Evolutionary conservation across 2,888 invertebrate species (phyloP).

Genomic region (Parascotia fuliginaria): DNA sequence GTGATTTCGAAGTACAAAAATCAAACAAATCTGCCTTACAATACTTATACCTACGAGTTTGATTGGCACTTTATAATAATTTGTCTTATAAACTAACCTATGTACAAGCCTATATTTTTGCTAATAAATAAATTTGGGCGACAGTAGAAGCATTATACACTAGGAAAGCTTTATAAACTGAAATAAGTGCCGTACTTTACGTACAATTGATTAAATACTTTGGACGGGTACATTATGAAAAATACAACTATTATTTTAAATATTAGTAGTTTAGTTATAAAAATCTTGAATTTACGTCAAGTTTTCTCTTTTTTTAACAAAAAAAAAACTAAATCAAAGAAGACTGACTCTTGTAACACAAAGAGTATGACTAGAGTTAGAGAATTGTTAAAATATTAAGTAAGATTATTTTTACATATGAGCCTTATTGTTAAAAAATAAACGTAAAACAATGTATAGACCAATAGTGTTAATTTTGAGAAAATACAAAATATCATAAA

Average conservation of each 20-base stretch:
- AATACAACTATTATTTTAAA: neutral
- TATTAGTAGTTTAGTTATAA: neutral
- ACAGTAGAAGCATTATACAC: neutral
- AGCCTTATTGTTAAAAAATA: too few species aligned
- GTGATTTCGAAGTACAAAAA: slow-evolving; percentile 8
- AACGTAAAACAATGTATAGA: too few species aligned
- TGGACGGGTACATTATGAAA: slow-evolving; percentile 37
- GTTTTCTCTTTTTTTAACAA: too few species aligned
- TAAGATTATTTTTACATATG: too few species aligned
- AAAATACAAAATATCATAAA: too few species aligned
- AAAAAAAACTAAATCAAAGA: too few species aligned
- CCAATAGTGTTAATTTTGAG: too few species aligned
- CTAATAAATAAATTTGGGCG: slow-evolving; percentile 3
- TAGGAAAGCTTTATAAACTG: neutral
- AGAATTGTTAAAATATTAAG: too few species aligned
- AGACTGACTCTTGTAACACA: too few species aligned
- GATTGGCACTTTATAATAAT: slow-evolving; percentile 52
- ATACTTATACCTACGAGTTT: slow-evolving; percentile 27
- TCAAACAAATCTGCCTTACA: too few species aligned
- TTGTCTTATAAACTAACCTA: slow-evolving; percentile 27
- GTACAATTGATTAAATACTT: slow-evolving; percentile 7
- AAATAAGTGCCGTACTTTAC: neutral
- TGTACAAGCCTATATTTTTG: slow-evolving; percentile 33
- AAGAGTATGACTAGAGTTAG: too few species aligned
- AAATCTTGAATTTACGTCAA: too few species aligned